Evolutionary conservation across 2,113 vertebrate genomes (phyloP).

Genomic region (Oriolus oriolus): DNA sequence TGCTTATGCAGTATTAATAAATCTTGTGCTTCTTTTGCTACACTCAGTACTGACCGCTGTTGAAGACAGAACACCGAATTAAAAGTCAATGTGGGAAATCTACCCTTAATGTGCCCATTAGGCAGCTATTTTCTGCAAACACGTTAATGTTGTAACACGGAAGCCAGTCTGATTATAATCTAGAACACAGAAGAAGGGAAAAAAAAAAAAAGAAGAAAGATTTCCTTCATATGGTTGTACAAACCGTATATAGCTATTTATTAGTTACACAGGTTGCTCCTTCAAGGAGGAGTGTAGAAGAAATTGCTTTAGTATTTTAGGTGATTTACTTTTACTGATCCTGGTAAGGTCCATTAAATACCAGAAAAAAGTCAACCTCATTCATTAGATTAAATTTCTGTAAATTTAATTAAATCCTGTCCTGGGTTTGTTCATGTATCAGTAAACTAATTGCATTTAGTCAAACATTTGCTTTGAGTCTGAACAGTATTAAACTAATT

Average conservation of each 20-base stretch:
- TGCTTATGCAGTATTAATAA: neutral
- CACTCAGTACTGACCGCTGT: neutral
- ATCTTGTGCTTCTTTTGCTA: neutral
- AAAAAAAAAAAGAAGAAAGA: fast-evolving
- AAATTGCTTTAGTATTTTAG: neutral
- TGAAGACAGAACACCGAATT: neutral
- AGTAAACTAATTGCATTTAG: constrained; percentile 59
- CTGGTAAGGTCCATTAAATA: neutral
- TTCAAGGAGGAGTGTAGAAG: neutral
- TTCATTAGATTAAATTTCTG: constrained; percentile 37
- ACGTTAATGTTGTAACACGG: neutral
- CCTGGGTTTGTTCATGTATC: constrained; percentile 40
- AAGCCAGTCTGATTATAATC: neutral
- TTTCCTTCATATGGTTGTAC: neutral
- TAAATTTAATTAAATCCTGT: constrained; percentile 52
- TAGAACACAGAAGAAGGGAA: neutral
- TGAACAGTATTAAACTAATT: constrained; percentile 58
- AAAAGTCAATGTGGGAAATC: neutral
- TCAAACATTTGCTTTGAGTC: constrained; percentile 46
- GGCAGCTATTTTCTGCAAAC: neutral
- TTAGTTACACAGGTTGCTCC: neutral
- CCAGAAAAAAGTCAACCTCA: neutral
- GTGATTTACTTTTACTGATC: constrained; percentile 2
- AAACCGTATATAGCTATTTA: neutral
- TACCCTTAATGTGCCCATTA: neutral